Percentiles rank a stretch among this genome's conserved stretches.
Evolutionary conservation across 2,113 vertebrate genomes (phyloP).

Genomic region (Dunckerocampus dactyliophorus): DNA sequence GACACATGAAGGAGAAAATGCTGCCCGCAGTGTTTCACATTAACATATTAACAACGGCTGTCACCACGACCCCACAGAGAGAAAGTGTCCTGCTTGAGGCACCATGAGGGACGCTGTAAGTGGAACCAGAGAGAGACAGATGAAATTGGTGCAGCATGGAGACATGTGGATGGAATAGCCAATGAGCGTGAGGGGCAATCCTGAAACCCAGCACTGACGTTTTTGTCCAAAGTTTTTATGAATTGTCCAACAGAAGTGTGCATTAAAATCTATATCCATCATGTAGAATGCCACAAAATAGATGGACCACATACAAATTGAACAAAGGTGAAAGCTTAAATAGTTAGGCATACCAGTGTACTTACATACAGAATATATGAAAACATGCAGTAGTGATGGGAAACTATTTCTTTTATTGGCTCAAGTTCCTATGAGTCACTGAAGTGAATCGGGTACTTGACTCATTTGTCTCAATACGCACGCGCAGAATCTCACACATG

Average conservation of each 20-base stretch:
- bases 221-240: neutral
- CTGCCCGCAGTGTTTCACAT: conserved; percentile 48
- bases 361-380: no score
- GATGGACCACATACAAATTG: neutral
- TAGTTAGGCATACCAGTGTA: no score
- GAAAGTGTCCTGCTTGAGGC: conserved; percentile 66
- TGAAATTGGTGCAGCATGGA: conserved; percentile 62
- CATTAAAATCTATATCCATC: neutral
- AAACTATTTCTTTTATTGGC: no score
- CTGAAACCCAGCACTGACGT: conserved; percentile 41
- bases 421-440: no score
- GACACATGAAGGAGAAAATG: conserved; percentile 24
- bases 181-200: conserved; percentile 53
- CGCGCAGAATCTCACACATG: no score
- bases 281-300: neutral
- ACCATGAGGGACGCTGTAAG: conserved; percentile 67
- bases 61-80: conserved; percentile 65
- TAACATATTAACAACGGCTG: conserved; percentile 74
- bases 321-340: no score
- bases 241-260: neutral
- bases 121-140: conserved; percentile 68
- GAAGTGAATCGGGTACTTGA: no score
- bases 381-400: no score
- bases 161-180: conserved; percentile 67
- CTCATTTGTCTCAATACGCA: no score